Evolutionary conservation across 2,113 vertebrate genomes (phyloP).

Genomic region (Brachionichthys hirsutus): DNA sequence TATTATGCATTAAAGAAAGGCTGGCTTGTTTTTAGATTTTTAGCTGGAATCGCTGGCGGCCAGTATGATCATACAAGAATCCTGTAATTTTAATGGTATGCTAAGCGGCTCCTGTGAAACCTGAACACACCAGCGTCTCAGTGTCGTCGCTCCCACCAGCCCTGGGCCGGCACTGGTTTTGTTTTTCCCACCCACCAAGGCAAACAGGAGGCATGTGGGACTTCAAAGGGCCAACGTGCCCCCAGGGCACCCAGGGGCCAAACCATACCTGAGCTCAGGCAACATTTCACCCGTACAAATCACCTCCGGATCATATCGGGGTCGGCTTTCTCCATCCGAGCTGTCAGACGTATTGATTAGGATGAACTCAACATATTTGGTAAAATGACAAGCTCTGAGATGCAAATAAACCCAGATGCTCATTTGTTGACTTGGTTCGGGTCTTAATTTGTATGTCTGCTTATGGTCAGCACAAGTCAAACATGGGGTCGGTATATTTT

Average conservation of each 20-base stretch:
- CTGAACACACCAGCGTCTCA: conserved; percentile 48
- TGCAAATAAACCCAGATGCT: conserved; percentile 61
- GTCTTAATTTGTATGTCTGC: conserved; percentile 61
- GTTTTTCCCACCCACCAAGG: conserved; percentile 64
- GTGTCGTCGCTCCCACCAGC: conserved; percentile 53
- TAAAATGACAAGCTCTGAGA: conserved; percentile 33
- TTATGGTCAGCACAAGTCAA: conserved; percentile 70
- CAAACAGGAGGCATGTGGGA: conserved; percentile 54
- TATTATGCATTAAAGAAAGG: conserved; percentile 30
- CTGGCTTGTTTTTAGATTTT: conserved; percentile 35
- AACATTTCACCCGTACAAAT: conserved; percentile 48
- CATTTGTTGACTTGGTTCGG: conserved; percentile 68
- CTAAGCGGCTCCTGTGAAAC: conserved; percentile 47
- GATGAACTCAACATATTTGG: conserved; percentile 14
- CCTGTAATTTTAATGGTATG: conserved; percentile 49
- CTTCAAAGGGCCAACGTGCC: conserved; percentile 56
- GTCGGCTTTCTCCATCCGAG: conserved; percentile 2
- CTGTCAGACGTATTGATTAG: conserved; percentile 13
- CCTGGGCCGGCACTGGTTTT: conserved; percentile 52
- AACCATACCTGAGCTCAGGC: conserved; percentile 32
- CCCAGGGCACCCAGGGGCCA: conserved; percentile 42
- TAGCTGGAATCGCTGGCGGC: conserved; percentile 37
- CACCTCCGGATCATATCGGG: conserved; percentile 27
- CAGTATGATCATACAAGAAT: conserved; percentile 38
- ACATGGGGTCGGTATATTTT: conserved; percentile 75